Conservation (phyloP, 1,140 invertebrate species). For the silkworm (Bombyx mori) region ASM3026992v2 NC_085123.1:5882001-5882500, state of each 20-base stretch:
- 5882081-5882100: too few species aligned
- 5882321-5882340: constrained; percentile 41
- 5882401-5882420: not conserved
- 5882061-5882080: too few species aligned
- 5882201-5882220: constrained; percentile 37
- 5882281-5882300: constrained; percentile 61
- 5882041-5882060: too few species aligned
- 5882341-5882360: constrained; percentile 21
- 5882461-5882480: too few species aligned
- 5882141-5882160: constrained; percentile 7
- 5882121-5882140: not conserved
- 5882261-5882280: constrained; percentile 39
- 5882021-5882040: too few species aligned
- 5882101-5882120: not conserved
- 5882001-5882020: too few species aligned
- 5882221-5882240: constrained; percentile 45
- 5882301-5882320: constrained; percentile 65
- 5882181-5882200: constrained; percentile 28
- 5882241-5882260: constrained; percentile 58
- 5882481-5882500: too few species aligned
- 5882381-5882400: constrained; percentile 6
- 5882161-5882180: constrained; percentile 30
- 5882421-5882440: too few species aligned
- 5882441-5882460: too few species aligned
- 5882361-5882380: constrained; percentile 8